These are phyloP conservation scores for Phaethon lepturus DNA, from an alignment of 2,113 vertebrate genomes.

Conservation along the genomic window DNA sequence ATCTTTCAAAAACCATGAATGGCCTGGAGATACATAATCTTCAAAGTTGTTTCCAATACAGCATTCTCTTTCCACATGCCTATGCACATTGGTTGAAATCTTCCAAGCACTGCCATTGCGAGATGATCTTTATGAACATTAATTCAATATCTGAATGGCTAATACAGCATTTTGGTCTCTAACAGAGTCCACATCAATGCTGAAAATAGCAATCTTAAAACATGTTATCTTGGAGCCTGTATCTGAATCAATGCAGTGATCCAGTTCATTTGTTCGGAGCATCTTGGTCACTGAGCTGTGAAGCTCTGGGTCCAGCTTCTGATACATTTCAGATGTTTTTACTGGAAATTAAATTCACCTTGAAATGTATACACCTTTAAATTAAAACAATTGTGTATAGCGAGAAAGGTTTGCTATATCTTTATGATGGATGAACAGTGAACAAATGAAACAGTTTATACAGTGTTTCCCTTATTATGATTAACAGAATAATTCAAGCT, in stretches of 20 bases:
- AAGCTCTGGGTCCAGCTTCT: conserved; percentile 18
- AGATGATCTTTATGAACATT: conserved; percentile 23
- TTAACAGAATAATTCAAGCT: neutral
- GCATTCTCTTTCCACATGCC: neutral
- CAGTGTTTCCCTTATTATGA: neutral
- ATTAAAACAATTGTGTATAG: neutral
- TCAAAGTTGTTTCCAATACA: neutral
- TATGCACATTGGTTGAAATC: neutral
- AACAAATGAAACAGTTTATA: neutral
- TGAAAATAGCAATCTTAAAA: conserved; percentile 60
- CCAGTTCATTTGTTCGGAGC: conserved; percentile 50
- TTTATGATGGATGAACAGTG: neutral
- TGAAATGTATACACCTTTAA: neutral
- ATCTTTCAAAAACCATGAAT: neutral
- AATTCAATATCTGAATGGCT: neutral
- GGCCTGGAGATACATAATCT: neutral
- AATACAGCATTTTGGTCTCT: neutral
- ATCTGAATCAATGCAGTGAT: conserved; percentile 23
- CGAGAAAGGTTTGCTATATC: neutral
- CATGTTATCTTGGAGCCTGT: neutral
- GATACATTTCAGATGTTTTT: conserved; percentile 22
- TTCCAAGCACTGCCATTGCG: neutral
- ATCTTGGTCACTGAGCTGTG: conserved; percentile 29
- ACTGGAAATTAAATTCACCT: conserved; percentile 6
- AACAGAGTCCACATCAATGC: conserved; percentile 1